Percentiles rank a stretch among this genome's conserved stretches.
These are phyloP conservation scores for Clarias laeviceps DNA, from an alignment of 2,797 vertebrate genomes.

Conservation along the genomic window DNA sequence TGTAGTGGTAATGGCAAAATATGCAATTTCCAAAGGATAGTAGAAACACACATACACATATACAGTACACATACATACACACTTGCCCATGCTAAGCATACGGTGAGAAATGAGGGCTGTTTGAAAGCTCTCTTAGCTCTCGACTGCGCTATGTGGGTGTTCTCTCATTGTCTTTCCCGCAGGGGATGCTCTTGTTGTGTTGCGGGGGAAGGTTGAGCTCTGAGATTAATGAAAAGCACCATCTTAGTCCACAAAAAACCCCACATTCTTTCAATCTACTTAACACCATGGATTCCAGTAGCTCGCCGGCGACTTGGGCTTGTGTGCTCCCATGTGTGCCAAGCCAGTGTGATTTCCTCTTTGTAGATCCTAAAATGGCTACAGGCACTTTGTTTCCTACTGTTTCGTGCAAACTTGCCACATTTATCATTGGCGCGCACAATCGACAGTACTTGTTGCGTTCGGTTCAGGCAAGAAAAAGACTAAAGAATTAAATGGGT, in stretches of 20 bases:
- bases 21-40: constrained; percentile 45
- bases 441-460: constrained; percentile 49
- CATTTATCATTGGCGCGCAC: constrained; percentile 47
- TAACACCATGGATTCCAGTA: constrained; percentile 73
- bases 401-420: constrained; percentile 58
- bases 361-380: constrained; percentile 65
- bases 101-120: constrained; percentile 61
- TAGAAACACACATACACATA: constrained; percentile 37
- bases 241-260: constrained; percentile 73
- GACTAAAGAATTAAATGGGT: not conserved
- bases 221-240: constrained; percentile 80
- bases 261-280: constrained; percentile 76
- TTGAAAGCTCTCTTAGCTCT: constrained; percentile 69
- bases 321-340: constrained; percentile 68
- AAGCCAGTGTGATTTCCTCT: constrained; percentile 70
- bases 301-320: constrained; percentile 72
- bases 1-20: not conserved
- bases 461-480: not conserved
- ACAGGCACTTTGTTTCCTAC: constrained; percentile 66
- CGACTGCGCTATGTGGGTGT: constrained; percentile 73
- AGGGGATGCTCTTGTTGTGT: constrained; percentile 74
- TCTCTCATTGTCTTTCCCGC: constrained; percentile 70
- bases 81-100: constrained; percentile 59
- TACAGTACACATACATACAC: constrained; percentile 10
- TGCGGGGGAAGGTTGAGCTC: constrained; percentile 76